These are phyloP conservation scores for Geotrupes spiniger DNA, from an alignment of 2,888 invertebrate species.

Conservation along the genomic window DNA sequence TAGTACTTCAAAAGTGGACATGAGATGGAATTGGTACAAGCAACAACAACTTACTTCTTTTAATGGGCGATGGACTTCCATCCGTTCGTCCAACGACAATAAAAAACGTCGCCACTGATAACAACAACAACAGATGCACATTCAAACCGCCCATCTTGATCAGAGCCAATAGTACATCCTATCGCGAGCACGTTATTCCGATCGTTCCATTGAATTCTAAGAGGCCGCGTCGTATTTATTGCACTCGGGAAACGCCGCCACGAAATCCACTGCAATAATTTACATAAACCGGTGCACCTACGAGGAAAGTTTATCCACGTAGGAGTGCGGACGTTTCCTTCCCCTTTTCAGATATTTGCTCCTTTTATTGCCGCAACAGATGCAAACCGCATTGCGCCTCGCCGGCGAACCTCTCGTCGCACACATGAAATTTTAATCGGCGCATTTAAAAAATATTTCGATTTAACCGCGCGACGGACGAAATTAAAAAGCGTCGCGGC, in stretches of 20 bases:
- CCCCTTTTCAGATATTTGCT: no score
- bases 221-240: background rate
- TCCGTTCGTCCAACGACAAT: conserved; percentile 14
- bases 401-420: no score
- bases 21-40: no score
- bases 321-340: no score
- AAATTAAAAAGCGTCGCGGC: no score
- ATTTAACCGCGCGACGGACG: no score
- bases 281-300: background rate
- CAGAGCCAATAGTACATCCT: conserved; percentile 2
- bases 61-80: conserved; percentile 32
- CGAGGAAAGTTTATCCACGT: background rate
- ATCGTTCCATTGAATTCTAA: background rate
- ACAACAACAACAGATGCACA: conserved; percentile 15
- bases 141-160: conserved; percentile 16
- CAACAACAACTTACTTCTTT: conserved; percentile 33
- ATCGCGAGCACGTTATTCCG: conserved; percentile 1
- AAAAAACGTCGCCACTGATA: conserved; percentile 17
- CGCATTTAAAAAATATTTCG: no score
- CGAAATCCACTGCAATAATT: background rate
- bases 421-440: no score
- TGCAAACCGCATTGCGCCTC: no score
- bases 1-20: no score
- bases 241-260: background rate
- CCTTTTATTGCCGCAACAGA: no score